Percentiles rank a stretch among this genome's conserved stretches.
Conservation (phyloP, 2,797 vertebrate species). For the Apogon hyalosoma region DNA sequence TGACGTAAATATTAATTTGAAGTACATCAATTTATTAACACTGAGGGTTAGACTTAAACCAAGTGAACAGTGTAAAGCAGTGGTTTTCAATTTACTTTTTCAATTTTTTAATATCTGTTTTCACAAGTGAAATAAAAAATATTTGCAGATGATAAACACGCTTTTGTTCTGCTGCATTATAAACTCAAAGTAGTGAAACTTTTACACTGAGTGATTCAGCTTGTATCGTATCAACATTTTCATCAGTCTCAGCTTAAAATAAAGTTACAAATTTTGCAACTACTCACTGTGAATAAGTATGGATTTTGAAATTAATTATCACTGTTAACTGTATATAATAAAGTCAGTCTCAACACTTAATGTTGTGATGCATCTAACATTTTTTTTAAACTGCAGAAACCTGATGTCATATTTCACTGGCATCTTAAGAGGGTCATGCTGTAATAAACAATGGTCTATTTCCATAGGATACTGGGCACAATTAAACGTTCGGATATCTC, state of each 20-base stretch:
- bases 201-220: constrained; percentile 37
- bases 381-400: constrained; percentile 9
- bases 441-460: constrained; percentile 59
- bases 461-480: constrained; percentile 55
- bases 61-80: constrained; percentile 8
- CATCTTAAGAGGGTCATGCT: constrained; percentile 7
- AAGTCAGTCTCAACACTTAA: constrained; percentile 9
- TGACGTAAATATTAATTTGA: no score
- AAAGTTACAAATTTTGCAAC: not conserved
- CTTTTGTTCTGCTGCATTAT: constrained; percentile 42
- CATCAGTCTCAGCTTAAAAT: constrained; percentile 5
- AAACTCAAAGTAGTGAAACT: constrained; percentile 43
- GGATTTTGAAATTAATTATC: not conserved
- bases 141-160: constrained; percentile 55
- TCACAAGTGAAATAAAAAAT: constrained; percentile 44
- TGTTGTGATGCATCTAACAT: constrained; percentile 10
- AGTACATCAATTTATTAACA: no score
- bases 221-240: constrained; percentile 50
- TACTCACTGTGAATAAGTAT: not conserved
- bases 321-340: not conserved
- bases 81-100: no score
- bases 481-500: constrained; percentile 47
- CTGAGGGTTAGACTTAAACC: constrained; percentile 1
- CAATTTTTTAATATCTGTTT: constrained; percentile 23
- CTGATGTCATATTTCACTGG: constrained; percentile 6